Conservation (phyloP, 2,797 vertebrate species). For the Anomalospiza imberbis region DNA sequence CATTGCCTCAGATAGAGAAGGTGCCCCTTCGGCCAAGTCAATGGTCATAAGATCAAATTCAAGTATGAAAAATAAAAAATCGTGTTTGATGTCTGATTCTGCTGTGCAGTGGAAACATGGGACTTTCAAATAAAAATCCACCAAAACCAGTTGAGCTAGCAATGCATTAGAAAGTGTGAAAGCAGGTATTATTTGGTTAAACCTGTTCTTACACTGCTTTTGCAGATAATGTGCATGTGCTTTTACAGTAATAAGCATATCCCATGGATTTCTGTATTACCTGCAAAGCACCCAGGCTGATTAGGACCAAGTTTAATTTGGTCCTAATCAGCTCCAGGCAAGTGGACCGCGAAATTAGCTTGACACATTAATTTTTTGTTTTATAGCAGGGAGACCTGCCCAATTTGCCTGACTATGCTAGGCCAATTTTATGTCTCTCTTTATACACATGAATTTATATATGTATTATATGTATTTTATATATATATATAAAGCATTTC, state of each 20-base stretch:
- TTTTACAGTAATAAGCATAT: constrained; percentile 45
- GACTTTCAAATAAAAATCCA: neutral
- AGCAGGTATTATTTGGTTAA: neutral
- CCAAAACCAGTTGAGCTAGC: neutral
- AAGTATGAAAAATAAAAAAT: neutral
- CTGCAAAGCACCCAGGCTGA: constrained; percentile 20
- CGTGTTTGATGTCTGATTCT: neutral
- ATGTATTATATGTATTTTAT: neutral
- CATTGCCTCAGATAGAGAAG: neutral
- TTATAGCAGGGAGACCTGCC: constrained; percentile 36
- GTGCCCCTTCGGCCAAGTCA: neutral
- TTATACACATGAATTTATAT: neutral
- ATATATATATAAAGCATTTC: neutral
- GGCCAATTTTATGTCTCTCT: constrained; percentile 22
- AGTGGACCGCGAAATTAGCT: constrained; percentile 60
- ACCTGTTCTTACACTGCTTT: neutral
- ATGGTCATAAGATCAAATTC: neutral
- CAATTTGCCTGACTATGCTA: constrained; percentile 22
- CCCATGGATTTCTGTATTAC: constrained; percentile 47
- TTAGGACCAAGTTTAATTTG: constrained; percentile 55
- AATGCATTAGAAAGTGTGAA: constrained; percentile 13
- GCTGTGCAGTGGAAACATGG: neutral
- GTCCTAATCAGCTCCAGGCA: constrained; percentile 50
- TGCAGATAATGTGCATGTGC: neutral
- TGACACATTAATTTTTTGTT: constrained; percentile 65